These are phyloP conservation scores for Clanis bilineata DNA, from an alignment of 2,888 invertebrate genomes.

Conservation along the genomic window DNA sequence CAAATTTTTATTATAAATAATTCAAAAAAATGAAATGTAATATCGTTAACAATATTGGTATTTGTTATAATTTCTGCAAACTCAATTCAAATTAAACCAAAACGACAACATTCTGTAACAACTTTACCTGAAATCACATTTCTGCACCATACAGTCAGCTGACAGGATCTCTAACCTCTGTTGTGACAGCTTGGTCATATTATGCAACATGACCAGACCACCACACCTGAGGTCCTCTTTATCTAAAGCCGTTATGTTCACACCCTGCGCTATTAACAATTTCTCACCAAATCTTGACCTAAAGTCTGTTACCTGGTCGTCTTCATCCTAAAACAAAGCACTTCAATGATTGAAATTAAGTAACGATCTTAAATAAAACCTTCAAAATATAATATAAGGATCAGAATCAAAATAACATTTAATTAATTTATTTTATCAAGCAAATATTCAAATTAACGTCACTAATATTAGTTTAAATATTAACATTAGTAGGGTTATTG, in stretches of 20 bases:
- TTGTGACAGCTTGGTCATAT: slow-evolving; percentile 83
- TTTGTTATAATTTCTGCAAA: too few species aligned
- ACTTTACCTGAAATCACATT: slow-evolving; percentile 85
- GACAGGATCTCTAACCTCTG: slow-evolving; percentile 83
- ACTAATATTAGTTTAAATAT: too few species aligned
- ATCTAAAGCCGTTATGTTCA: slow-evolving; percentile 88
- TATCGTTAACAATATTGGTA: too few species aligned
- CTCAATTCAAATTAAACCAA: too few species aligned
- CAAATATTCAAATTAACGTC: too few species aligned
- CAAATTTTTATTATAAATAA: too few species aligned
- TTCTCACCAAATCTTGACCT: slow-evolving; percentile 87
- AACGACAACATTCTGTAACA: not conserved
- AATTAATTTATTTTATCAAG: too few species aligned
- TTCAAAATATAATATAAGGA: too few species aligned
- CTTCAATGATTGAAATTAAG: not conserved
- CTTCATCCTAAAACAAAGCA: slow-evolving; percentile 79
- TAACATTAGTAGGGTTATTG: too few species aligned
- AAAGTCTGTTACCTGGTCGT: slow-evolving; percentile 88
- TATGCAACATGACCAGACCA: slow-evolving; percentile 86
- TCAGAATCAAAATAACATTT: too few species aligned
- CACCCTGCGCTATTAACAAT: slow-evolving; percentile 84
- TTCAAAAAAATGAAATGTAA: too few species aligned
- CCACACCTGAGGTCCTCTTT: slow-evolving; percentile 89
- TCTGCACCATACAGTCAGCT: slow-evolving; percentile 89
- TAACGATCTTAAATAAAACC: not conserved